Percentiles rank a stretch among this genome's conserved stretches.
Conservation (phyloP, 2,888 invertebrate genomes). For the Uropetala carovei region DNA sequence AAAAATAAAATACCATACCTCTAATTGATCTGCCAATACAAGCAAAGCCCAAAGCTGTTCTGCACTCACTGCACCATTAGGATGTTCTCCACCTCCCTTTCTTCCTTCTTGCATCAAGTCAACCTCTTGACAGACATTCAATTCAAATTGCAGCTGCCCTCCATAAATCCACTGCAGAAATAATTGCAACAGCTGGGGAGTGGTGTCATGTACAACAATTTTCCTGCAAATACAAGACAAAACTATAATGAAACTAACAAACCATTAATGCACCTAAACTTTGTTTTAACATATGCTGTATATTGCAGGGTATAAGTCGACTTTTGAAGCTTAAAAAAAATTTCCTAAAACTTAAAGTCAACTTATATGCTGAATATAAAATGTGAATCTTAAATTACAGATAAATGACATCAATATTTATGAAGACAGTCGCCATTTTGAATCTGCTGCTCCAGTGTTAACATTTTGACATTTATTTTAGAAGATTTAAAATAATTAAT, state of each 20-base stretch:
- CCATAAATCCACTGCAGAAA: conserved; percentile 82
- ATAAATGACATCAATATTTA: no score
- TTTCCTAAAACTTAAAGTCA: no score
- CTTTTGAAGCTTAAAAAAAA: no score
- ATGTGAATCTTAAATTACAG: no score
- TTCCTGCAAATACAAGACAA: conserved; percentile 75
- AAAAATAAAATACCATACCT: not conserved
- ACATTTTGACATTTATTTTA: no score
- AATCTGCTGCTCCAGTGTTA: no score
- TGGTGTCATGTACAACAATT: conserved; percentile 82
- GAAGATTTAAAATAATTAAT: no score
- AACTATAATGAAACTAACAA: not conserved
- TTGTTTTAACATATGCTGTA: not conserved
- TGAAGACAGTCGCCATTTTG: no score
- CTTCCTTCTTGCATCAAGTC: conserved; percentile 72
- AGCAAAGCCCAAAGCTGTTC: conserved; percentile 81
- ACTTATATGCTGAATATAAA: no score
- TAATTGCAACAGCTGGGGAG: conserved; percentile 79
- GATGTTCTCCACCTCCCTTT: conserved; percentile 71
- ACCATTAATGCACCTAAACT: no score
- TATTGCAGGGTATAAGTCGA: no score
- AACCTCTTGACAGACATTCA: conserved; percentile 9
- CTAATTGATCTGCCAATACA: conserved; percentile 78
- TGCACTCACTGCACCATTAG: conserved; percentile 75
- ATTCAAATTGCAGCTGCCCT: conserved; percentile 76